These are phyloP conservation scores for Callimorpha dominula DNA, from an alignment of 2,888 invertebrate genomes.

Conservation along the genomic window DNA sequence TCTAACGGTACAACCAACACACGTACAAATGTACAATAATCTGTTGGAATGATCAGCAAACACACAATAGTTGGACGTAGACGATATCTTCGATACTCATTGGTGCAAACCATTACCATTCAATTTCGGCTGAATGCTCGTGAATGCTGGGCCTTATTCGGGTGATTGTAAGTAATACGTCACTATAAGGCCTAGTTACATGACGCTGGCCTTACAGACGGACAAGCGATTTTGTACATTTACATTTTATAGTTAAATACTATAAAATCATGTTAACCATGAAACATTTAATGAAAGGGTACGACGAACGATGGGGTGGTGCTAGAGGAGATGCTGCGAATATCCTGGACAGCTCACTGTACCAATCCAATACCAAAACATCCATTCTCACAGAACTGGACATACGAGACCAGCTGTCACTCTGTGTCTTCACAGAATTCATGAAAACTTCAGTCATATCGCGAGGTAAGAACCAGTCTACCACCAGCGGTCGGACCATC, in stretches of 20 bases:
- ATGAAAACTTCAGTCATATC: too few species aligned
- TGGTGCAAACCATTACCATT: conserved; percentile 9
- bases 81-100: conserved; percentile 2
- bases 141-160: conserved; percentile 15
- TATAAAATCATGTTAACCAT: too few species aligned
- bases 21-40: neutral
- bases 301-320: neutral
- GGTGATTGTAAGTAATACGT: conserved; percentile 17
- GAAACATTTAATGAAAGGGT: too few species aligned
- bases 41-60: neutral
- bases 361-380: too few species aligned
- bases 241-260: too few species aligned
- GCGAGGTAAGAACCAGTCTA: too few species aligned
- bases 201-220: neutral
- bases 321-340: too few species aligned
- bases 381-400: too few species aligned
- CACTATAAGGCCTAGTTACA: conserved; percentile 2
- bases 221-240: neutral
- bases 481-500: too few species aligned
- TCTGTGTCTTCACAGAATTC: too few species aligned
- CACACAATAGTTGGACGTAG: conserved; percentile 2
- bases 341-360: too few species aligned
- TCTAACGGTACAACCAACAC: neutral
- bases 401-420: too few species aligned
- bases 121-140: conserved; percentile 14